Conservation (phyloP, 2,113 vertebrate species). For the Pseudolaguvia tuberculata region DNA sequence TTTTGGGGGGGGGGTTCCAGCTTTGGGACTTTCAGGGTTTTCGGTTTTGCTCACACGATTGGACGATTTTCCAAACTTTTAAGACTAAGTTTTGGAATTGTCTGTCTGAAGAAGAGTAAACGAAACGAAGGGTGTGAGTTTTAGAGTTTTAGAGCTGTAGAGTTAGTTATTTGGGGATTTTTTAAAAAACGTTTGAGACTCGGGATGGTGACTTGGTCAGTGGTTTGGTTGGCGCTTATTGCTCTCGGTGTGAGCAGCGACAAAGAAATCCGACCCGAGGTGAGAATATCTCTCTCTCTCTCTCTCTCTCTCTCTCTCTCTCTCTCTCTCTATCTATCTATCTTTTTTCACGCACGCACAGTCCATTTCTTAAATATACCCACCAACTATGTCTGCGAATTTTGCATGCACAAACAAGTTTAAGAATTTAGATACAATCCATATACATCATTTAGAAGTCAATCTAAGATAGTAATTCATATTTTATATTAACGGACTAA, state of each 20-base stretch:
- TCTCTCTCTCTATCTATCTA: not conserved
- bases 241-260: conserved; percentile 56
- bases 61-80: conserved; percentile 15
- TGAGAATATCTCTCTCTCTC: conserved; percentile 47
- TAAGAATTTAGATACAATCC: too few species aligned
- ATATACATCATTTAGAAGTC: too few species aligned
- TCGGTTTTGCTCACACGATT: conserved; percentile 1
- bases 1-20: not conserved
- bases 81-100: conserved; percentile 15
- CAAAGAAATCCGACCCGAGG: conserved; percentile 66
- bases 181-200: too few species aligned
- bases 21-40: conserved; percentile 6
- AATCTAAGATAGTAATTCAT: too few species aligned
- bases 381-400: not conserved
- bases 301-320: not conserved
- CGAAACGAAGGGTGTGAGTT: not conserved
- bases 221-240: conserved; percentile 53
- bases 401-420: too few species aligned
- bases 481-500: too few species aligned
- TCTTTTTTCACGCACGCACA: conserved; percentile 15
- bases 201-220: conserved; percentile 58
- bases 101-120: not conserved
- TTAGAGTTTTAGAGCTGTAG: not conserved
- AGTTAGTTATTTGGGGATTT: conserved; percentile 35
- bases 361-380: too few species aligned